Evolutionary conservation across 2,888 invertebrate species (phyloP).

Genomic region (Noctua janthe): DNA sequence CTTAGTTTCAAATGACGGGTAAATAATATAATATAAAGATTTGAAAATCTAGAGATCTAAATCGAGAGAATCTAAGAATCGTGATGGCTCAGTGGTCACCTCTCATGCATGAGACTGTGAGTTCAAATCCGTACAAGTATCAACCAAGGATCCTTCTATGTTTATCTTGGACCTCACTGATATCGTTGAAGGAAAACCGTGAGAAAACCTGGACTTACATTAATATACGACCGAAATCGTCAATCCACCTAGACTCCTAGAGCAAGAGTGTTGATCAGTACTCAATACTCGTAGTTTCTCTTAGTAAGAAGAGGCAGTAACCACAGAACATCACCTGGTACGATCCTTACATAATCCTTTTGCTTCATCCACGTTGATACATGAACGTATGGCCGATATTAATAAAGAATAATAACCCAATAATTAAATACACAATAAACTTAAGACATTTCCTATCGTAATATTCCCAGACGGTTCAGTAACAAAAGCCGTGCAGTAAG

Average conservation of each 20-base stretch:
- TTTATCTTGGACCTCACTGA: background rate
- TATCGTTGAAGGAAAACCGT: background rate
- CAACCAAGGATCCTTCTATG: background rate
- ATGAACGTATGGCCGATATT: background rate
- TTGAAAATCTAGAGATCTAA: background rate
- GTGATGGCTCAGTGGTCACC: background rate
- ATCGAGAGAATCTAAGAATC: background rate
- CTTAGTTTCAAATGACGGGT: background rate
- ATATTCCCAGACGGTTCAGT: conserved; percentile 19
- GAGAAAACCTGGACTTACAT: background rate
- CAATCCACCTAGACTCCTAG: background rate
- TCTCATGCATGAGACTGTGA: background rate
- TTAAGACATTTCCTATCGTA: conserved; percentile 12
- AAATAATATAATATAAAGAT: background rate
- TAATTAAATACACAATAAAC: conserved; percentile 35
- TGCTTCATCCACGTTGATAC: background rate
- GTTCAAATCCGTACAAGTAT: background rate
- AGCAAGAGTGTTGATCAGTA: background rate
- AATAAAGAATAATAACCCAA: background rate
- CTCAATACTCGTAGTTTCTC: background rate
- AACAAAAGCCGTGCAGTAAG: conserved; percentile 36
- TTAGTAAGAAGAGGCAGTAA: background rate
- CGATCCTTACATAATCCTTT: background rate
- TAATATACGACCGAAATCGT: background rate
- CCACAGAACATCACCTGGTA: background rate